phyloP scores from a whole-genome alignment of 2,888 invertebrate genomes.

The Deilephila porcellus region DNA sequence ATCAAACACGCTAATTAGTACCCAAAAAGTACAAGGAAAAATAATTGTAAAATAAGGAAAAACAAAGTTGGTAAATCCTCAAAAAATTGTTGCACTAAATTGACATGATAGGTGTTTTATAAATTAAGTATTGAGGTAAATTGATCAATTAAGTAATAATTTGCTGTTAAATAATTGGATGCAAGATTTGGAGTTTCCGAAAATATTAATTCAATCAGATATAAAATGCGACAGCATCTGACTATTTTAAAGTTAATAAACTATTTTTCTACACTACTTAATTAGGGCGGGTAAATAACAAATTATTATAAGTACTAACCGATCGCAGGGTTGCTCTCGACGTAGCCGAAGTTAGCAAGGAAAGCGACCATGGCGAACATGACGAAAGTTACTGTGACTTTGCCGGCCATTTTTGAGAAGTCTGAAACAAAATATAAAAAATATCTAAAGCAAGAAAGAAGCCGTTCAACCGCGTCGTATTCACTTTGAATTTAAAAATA shows the following conservation, averaged over 20 bases:
- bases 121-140: neutral
- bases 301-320: slow-evolving; percentile 57
- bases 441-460: neutral
- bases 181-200: neutral
- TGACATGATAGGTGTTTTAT: neutral
- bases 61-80: too few relatives aligned
- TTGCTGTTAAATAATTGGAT: neutral
- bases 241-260: too few relatives aligned
- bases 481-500: neutral
- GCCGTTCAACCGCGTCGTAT: neutral
- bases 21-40: neutral
- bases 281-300: neutral
- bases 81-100: neutral
- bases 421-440: slow-evolving; percentile 37
- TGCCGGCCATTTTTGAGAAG: slow-evolving; percentile 64
- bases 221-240: too few relatives aligned
- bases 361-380: slow-evolving; percentile 57
- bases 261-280: neutral
- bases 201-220: too few relatives aligned
- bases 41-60: too few relatives aligned
- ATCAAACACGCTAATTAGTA: neutral
- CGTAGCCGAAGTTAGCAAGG: slow-evolving; percentile 55
- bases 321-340: slow-evolving; percentile 70
- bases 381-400: slow-evolving; percentile 59
- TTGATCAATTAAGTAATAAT: neutral